These are phyloP conservation scores for Alviniconcha marisindica DNA, from an alignment of 1,140 invertebrate species.

Conservation along the genomic window DNA sequence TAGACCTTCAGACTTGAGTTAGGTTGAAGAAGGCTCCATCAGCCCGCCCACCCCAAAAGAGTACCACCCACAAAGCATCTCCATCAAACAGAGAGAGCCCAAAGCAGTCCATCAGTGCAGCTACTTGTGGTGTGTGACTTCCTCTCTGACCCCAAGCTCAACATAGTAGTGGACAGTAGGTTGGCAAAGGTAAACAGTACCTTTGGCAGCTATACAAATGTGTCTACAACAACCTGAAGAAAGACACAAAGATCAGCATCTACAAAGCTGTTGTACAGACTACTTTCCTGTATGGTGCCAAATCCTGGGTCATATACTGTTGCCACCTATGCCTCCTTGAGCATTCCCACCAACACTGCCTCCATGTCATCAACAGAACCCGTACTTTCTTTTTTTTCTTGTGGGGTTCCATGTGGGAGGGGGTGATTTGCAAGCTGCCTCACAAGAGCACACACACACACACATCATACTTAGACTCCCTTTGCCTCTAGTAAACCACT, in stretches of 20 bases:
- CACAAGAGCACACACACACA: no score
- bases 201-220: not conserved
- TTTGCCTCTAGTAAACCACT: no score
- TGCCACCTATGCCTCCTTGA: conserved; percentile 22
- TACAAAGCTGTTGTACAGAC: conserved; percentile 38
- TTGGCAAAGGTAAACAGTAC: not conserved
- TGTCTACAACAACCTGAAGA: conserved; percentile 28
- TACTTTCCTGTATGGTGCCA: conserved; percentile 34
- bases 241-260: conserved; percentile 31
- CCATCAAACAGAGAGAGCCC: conserved; percentile 6
- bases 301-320: conserved; percentile 36
- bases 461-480: no score
- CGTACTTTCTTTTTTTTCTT: no score
- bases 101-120: conserved; percentile 12
- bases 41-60: not conserved
- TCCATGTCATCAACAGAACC: conserved; percentile 15
- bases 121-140: not conserved
- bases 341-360: conserved; percentile 12
- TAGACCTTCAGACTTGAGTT: conserved; percentile 21
- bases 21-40: conserved; percentile 17
- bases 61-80: not conserved
- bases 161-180: not conserved
- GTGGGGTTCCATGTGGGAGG: no score
- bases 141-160: not conserved
- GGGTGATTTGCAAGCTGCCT: no score